Conservation (phyloP, 1,140 invertebrate species). For the Trinorchestia longiramus region DNA sequence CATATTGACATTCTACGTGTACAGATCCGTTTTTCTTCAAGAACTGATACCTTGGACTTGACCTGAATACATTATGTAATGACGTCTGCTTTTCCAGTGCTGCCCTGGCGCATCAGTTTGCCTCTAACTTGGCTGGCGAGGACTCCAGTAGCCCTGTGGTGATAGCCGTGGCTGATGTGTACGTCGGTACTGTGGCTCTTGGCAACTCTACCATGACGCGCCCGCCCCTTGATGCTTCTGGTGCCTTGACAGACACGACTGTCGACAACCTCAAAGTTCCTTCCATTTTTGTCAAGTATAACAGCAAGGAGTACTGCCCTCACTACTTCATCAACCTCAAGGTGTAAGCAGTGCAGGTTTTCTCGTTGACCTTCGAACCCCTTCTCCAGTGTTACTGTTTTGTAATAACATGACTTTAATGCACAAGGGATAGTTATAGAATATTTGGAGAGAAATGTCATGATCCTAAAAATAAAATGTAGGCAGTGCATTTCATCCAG, state of each 20-base stretch:
- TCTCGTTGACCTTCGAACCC: not conserved
- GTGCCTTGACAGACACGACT: not conserved
- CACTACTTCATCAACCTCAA: constrained; percentile 59
- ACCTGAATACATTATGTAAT: no score
- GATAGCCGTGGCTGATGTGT: constrained; percentile 3
- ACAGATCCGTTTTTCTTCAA: no score
- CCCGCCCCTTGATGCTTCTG: not conserved
- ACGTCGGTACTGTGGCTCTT: not conserved
- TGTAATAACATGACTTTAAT: not conserved
- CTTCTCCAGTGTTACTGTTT: not conserved
- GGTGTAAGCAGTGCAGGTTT: constrained; percentile 61
- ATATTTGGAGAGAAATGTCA: not conserved
- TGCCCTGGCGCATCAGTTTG: not conserved
- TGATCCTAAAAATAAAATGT: not conserved
- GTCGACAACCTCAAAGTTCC: not conserved
- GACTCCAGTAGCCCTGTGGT: constrained; percentile 17
- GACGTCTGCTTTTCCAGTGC: not conserved
- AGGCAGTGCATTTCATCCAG: not conserved
- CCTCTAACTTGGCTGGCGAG: not conserved
- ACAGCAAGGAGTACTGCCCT: constrained; percentile 8
- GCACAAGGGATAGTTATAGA: not conserved
- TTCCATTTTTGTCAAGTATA: constrained; percentile 50
- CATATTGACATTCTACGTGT: no score
- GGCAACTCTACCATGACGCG: not conserved
- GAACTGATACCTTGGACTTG: no score